Conservation (phyloP, 2,113 vertebrate genomes). For the Tupaia chinensis region DNA sequence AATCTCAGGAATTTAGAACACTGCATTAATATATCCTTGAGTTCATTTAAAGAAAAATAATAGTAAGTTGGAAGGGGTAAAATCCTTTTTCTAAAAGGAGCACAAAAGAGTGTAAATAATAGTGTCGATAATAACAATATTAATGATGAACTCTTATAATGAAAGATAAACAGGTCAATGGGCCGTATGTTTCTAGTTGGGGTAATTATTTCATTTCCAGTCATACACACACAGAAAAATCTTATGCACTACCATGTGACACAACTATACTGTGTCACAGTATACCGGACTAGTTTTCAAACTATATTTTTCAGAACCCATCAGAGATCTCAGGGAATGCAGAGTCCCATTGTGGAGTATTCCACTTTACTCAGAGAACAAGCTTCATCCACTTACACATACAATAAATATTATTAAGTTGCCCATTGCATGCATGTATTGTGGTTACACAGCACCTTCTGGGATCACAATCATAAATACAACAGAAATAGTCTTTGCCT, state of each 20-base stretch:
- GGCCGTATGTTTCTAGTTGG: background rate
- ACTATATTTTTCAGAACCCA: background rate
- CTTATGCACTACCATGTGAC: background rate
- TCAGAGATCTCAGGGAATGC: background rate
- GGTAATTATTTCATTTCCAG: background rate
- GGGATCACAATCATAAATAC: background rate
- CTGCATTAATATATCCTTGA: background rate
- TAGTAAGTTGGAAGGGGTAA: background rate
- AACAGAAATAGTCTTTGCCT: background rate
- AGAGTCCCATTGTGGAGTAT: background rate
- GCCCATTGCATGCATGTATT: background rate
- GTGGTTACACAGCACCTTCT: background rate
- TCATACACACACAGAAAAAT: background rate
- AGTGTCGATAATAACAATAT: background rate
- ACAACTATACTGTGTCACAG: background rate
- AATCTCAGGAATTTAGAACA: conserved; percentile 19
- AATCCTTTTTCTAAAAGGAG: background rate
- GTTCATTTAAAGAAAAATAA: background rate
- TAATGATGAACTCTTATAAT: background rate
- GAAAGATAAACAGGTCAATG: background rate
- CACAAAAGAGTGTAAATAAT: background rate
- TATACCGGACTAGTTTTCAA: background rate
- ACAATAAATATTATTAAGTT: background rate
- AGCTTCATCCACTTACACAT: background rate
- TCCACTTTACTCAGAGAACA: background rate